phyloP scores from a whole-genome alignment of 2,888 invertebrate genomes.

The Cheilosia vulpina region DNA sequence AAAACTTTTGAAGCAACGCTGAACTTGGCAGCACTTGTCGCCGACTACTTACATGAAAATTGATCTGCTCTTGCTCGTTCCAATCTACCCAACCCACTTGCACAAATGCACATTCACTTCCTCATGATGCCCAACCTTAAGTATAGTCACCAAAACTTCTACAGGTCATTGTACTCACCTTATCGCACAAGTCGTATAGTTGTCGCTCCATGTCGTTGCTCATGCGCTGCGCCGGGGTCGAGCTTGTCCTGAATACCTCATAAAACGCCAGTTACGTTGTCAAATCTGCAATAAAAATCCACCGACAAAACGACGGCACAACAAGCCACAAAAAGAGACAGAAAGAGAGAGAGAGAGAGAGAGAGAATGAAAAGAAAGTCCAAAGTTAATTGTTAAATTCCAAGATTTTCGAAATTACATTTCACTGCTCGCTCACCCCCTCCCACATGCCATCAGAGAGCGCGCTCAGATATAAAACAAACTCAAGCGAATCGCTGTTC shows the following conservation, averaged over 20 bases:
- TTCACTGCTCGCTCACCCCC: constrained; percentile 18
- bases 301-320: constrained; percentile 34
- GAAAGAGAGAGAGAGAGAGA: too few relatives aligned
- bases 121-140: not conserved
- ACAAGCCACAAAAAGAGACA: not conserved
- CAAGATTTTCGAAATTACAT: constrained; percentile 25
- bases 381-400: constrained; percentile 44
- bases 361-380: constrained; percentile 37
- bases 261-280: constrained; percentile 64
- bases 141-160: not conserved
- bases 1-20: too few relatives aligned
- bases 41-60: too few relatives aligned
- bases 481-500: constrained; percentile 56
- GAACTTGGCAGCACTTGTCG: too few relatives aligned
- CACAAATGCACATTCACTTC: too few relatives aligned
- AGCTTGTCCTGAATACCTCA: constrained; percentile 44
- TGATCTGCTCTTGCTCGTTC: too few relatives aligned
- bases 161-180: constrained; percentile 42
- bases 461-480: constrained; percentile 12
- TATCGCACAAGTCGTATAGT: constrained; percentile 47
- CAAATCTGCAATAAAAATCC: constrained; percentile 64
- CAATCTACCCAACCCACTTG: too few relatives aligned
- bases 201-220: constrained; percentile 21
- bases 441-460: not conserved
- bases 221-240: not conserved